Conservation (phyloP, 2,113 vertebrate genomes). For the Noturus placidus region DNA sequence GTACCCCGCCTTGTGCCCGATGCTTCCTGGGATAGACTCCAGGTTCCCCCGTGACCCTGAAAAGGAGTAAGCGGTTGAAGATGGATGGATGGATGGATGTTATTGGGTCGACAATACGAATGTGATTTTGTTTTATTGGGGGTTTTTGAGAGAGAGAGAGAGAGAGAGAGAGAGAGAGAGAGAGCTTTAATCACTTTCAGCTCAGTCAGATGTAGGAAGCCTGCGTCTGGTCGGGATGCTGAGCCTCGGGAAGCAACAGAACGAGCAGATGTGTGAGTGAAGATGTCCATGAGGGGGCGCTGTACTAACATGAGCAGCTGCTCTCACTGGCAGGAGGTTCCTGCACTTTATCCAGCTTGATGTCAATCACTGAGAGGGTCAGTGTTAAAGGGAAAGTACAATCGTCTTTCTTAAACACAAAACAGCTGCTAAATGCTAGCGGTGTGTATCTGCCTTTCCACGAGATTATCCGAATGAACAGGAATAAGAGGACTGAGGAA, state of each 20-base stretch:
- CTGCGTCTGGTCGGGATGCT: conserved; percentile 70
- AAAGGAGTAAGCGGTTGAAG: no score
- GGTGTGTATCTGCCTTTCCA: not conserved
- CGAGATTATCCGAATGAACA: not conserved
- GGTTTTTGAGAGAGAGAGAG: no score
- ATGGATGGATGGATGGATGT: no score
- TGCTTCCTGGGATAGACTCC: no score
- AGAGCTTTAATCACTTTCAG: conserved; percentile 57
- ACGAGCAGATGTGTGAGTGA: conserved; percentile 68
- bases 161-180: not conserved
- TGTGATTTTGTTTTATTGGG: conserved; percentile 62
- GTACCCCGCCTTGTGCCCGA: no score
- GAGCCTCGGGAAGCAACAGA: conserved; percentile 79
- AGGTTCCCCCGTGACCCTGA: no score
- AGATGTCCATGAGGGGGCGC: conserved; percentile 57
- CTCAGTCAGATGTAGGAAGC: conserved; percentile 52
- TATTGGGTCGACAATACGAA: conserved; percentile 73
- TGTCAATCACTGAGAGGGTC: conserved; percentile 73
- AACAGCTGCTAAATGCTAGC: not conserved
- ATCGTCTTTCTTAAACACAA: not conserved
- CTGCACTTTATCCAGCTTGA: conserved; percentile 79
- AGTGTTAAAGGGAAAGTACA: conserved; percentile 35
- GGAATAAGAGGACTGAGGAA: not conserved
- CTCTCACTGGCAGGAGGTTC: conserved; percentile 76
- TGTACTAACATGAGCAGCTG: conserved; percentile 78